Evolutionary conservation across 2,888 invertebrate species (phyloP), one percentile per base, ranked within the genome.

Genomic region (Mythimna pallens): DNA sequence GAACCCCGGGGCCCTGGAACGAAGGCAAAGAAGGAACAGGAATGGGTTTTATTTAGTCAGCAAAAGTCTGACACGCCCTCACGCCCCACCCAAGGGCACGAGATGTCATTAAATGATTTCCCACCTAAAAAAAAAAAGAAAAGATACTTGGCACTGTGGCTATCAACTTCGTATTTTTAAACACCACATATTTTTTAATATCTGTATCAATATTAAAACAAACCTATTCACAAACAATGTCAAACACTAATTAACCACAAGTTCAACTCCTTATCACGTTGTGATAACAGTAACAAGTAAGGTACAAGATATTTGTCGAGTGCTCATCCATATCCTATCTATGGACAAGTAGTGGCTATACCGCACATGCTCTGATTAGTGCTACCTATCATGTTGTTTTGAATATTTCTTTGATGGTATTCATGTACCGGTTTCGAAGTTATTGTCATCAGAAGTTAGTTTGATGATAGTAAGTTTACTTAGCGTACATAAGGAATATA

Each of bases 281-380:
- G 4, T 69, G 81, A 81, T 81, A 77, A 66, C 36, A 50, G 3
- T 10, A 47, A 72, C 55, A 77, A 68, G 34, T 70, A 14, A 64
- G 22, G 58, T 73, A 71, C 62, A 68, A 52, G 40, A 61, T 75
- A 67, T 52, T 7, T 47, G 52, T 70, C 14, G 50, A 55, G 64
- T 69, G 68, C 64, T 73, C 78, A 76, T 74, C 74, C 52, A 66
- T 55, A 69, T 65, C 64, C 55, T 65, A 65, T 71, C 55, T 66
- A 50, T 34, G 61, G 17, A 50, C 34, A 65, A 68, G 67, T 65
- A 76, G 54, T 72, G 65, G 22, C 8, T 25, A 6, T 36, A 58
- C 14, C 30, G 61, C 36, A 30, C 67, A 68, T 14, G 59, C 54
- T 66, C 54, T 58, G 54, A 63, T 74, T 64, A 20, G 0, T 30